Percentiles rank a stretch among this genome's conserved stretches.
These are phyloP conservation scores for Molossus alvarezi DNA, from an alignment of 2,797 vertebrate genomes.

Conservation along the genomic window DNA sequence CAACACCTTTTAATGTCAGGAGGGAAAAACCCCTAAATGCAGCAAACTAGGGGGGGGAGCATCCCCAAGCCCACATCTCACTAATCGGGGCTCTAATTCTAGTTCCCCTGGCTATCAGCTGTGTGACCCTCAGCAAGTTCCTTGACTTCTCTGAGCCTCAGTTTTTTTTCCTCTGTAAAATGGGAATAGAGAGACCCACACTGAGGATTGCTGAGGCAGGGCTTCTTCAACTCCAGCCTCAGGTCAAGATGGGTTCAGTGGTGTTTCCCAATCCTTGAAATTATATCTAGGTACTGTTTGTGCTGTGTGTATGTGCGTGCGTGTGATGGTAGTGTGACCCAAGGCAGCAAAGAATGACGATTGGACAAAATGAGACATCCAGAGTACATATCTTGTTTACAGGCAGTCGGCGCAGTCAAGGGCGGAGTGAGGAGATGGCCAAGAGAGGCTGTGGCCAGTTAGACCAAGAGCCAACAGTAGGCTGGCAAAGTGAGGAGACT, in stretches of 20 bases:
- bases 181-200: rapidly evolving
- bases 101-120: too few species aligned
- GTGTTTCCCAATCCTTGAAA: background rate
- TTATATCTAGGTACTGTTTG: background rate
- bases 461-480: background rate
- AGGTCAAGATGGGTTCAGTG: background rate
- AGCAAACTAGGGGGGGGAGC: background rate
- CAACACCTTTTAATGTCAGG: rapidly evolving
- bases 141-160: background rate
- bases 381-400: rapidly evolving
- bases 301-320: background rate
- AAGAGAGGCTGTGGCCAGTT: background rate
- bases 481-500: background rate
- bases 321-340: too few species aligned
- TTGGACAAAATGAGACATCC: rapidly evolving
- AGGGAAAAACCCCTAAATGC: background rate
- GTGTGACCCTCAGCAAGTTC: background rate
- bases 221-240: background rate
- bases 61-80: rapidly evolving
- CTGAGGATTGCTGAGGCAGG: rapidly evolving
- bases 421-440: background rate
- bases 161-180: background rate
- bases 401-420: background rate
- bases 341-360: background rate
- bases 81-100: background rate